Evolutionary conservation across 2,113 vertebrate species (phyloP), one percentile per base, ranked within the genome.

Genomic region (Elachura formosa): DNA sequence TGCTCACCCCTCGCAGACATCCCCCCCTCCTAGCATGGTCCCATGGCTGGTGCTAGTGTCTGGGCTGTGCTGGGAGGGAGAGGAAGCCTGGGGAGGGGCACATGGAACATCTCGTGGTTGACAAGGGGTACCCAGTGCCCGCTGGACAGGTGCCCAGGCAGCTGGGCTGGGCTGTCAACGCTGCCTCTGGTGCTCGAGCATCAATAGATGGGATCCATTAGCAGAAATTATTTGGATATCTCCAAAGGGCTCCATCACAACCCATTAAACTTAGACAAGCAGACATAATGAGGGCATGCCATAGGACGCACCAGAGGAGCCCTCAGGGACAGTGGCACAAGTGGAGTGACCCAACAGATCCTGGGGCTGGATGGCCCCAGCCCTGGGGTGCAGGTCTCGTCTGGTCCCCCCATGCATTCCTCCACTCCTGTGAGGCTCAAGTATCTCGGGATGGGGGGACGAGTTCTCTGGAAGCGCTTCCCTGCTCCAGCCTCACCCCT

Each of bases 151-250:
- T 93, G 93, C 58, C 95, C 87, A 51, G 59, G 59, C 94, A 89
- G 87, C 67, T 19, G 41, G 77, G 46, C 49, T 1, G 7, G 40
- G 74, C 62, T 71, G 54, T 17, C 1, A 0, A 41, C 1, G 0
- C 45, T 3, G 5, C 40, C 66, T 84, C 9, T 7, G 20, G 23
- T 23, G 54, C 41, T 52, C 0, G 1, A 41, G 66, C 25, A 74
- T 34, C 81, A 90, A 86, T 95, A 96, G 93, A 91, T 95, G 94
- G 93, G 91, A 96, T 93, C 89, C 67, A 93, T 97, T 94, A 96
- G 84, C 46, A 41, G 87, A 64, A 71, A 80, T 95, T 91, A 87
- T 95, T 96, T 85, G 87, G 89, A 59, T 87, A 91, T 87, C 93
- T 95, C 91, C 78, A 48, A 89, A 93, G 78, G 81, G 51, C 74